Evolutionary conservation across 2,888 invertebrate genomes (phyloP).

Genomic region (Volucella inflata): DNA sequence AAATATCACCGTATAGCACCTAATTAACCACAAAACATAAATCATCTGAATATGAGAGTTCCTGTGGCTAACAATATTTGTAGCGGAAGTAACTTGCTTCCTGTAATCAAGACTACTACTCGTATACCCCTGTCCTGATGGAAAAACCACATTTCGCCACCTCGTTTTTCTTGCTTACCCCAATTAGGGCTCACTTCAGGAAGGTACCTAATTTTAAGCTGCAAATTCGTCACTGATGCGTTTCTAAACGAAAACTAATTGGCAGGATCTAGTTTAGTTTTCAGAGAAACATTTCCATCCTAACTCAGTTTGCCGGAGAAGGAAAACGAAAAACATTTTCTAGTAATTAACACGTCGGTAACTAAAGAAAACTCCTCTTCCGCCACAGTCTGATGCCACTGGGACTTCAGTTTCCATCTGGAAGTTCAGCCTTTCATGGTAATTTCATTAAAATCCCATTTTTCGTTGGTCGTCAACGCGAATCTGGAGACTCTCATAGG

Average conservation of each 20-base stretch:
- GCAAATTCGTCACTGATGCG: slow-evolving; percentile 66
- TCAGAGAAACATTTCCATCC: slow-evolving; percentile 29
- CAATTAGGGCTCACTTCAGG: slow-evolving; percentile 60
- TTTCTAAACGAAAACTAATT: slow-evolving; percentile 73
- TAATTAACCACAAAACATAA: too few species aligned
- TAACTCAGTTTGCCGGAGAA: slow-evolving; percentile 19
- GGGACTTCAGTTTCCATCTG: background rate
- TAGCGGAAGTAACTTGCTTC: background rate
- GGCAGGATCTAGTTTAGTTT: slow-evolving; percentile 57
- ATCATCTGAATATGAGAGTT: too few species aligned
- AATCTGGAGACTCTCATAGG: slow-evolving; percentile 44
- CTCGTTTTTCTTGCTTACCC: slow-evolving; percentile 26
- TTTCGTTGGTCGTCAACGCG: slow-evolving; percentile 62
- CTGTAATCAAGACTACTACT: slow-evolving; percentile 1
- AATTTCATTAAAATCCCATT: slow-evolving; percentile 73
- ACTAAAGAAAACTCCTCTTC: slow-evolving; percentile 47
- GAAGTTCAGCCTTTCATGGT: slow-evolving; percentile 14
- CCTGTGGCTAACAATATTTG: slow-evolving; percentile 7
- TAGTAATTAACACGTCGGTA: slow-evolving; percentile 72
- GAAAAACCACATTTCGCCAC: slow-evolving; percentile 39
- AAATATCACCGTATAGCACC: too few species aligned
- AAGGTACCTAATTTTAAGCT: slow-evolving; percentile 24
- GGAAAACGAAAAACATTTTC: slow-evolving; percentile 45
- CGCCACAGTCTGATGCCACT: background rate
- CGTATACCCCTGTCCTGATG: too few species aligned